phyloP scores from a whole-genome alignment of 2,113 vertebrate genomes.

The Arvicanthis niloticus region DNA sequence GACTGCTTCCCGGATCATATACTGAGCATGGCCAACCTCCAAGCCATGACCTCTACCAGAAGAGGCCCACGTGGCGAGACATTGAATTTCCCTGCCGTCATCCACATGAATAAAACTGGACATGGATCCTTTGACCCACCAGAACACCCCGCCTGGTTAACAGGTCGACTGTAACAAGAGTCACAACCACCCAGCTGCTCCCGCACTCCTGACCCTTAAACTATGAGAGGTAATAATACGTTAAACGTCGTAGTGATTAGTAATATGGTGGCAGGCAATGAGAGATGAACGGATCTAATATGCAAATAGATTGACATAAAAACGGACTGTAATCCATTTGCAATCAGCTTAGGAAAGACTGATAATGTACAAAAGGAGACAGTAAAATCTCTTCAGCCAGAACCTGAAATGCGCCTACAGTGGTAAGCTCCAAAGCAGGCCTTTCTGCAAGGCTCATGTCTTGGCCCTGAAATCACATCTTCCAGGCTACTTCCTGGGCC shows the following conservation, averaged over 20 bases:
- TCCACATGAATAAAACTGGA: neutral
- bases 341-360: constrained; percentile 44
- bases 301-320: constrained; percentile 39
- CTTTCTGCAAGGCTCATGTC: neutral
- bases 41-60: constrained; percentile 11
- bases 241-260: neutral
- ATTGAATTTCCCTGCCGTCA: neutral
- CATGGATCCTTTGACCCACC: neutral
- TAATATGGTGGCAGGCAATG: constrained; percentile 23
- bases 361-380: constrained; percentile 22
- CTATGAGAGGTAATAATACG: neutral
- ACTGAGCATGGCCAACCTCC: neutral
- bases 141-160: neutral
- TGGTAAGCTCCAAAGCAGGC: neutral
- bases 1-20: neutral
- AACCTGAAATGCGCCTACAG: neutral
- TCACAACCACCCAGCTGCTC: neutral
- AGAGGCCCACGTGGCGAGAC: neutral
- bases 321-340: constrained; percentile 19
- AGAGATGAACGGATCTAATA: constrained; percentile 43
- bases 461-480: constrained; percentile 10
- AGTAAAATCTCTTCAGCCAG: constrained; percentile 32
- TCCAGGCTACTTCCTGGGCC: neutral
- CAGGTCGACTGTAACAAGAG: neutral
- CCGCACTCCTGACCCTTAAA: constrained; percentile 17